Base-by-base conservation (phyloP, 2,888 invertebrate species). In the Xestia sexstrigata region DNA sequence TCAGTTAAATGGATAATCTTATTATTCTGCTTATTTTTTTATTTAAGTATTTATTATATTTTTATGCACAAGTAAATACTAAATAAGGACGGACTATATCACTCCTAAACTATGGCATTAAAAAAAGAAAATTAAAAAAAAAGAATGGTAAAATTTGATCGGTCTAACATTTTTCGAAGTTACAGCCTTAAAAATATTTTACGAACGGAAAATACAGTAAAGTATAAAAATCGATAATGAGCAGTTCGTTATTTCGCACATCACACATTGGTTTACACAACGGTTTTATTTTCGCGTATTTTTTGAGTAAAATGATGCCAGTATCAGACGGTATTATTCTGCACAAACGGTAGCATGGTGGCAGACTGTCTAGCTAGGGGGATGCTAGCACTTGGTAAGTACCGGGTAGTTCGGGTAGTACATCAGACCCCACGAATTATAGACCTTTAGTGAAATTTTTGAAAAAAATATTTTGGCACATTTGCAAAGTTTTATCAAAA, bases 261-360 rank as follows among this genome's bases (percentile, higher is more conserved):
- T 58, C 23, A n/a, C n/a, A n/a, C n/a, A n/a, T n/a, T n/a, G n/a
- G n/a, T n/a, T n/a, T n/a, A n/a, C n/a, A n/a, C n/a, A n/a, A n/a
- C n/a, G 67, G 26, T 68, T 70, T 81, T 74, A 74, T 74, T n/a
- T 68, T 58, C 35, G 67, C 35, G 52, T 63, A 58, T 74, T 74
- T 73, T 70, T 68, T 68, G 58, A 71, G 74, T 78, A 70, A 74
- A 78, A 78, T 74, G 78, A 45, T 62, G 30, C 60, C 42, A 73
- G 72, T 69, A 55, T 70, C 60, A 60, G 70, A 11, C 30, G 63
- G 79, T 45, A 63, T 47, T 74, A 83, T 74, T 70, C 15, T 52
- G 63, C 55, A 63, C 35, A 71, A 68, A 58, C 52, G 47, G 30
- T 11, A 70, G 67, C 30, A 60, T 62, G 76, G 70, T 68, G 58